These are phyloP conservation scores for Brenthis daphne DNA, from an alignment of 2,888 invertebrate genomes.

Conservation along the genomic window DNA sequence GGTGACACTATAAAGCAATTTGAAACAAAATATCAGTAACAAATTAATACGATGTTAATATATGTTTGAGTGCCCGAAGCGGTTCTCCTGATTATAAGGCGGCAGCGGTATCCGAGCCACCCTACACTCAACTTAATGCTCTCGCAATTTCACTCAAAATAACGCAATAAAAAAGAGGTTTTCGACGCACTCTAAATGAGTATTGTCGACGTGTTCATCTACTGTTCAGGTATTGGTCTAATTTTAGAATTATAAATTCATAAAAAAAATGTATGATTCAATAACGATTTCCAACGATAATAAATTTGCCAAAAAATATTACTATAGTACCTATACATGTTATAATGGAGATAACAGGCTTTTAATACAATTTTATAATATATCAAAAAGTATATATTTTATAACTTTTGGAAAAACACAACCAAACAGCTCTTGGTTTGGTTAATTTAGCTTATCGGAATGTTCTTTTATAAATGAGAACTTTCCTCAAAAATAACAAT, in stretches of 20 bases:
- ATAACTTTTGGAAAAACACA: too few species aligned
- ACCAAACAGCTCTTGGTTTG: too few species aligned
- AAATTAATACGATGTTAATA: conserved; percentile 68
- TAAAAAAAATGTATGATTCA: conserved; percentile 45
- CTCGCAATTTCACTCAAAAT: conserved; percentile 81
- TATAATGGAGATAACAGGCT: too few species aligned
- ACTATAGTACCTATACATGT: too few species aligned
- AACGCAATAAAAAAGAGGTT: conserved; percentile 76
- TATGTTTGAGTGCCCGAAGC: conserved; percentile 56
- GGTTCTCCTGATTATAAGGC: conserved; percentile 76
- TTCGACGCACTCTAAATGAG: conserved; percentile 68
- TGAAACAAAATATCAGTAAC: conserved; percentile 49
- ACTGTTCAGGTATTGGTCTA: conserved; percentile 26
- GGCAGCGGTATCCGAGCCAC: conserved; percentile 68
- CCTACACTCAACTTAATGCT: conserved; percentile 82
- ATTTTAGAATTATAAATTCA: conserved; percentile 1
- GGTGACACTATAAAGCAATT: conserved; percentile 32
- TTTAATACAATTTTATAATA: too few species aligned
- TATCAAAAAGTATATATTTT: too few species aligned
- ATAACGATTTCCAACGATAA: neutral
- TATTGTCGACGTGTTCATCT: conserved; percentile 59
- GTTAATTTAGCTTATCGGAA: too few species aligned
- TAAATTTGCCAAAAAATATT: neutral
- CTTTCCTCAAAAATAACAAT: conserved; percentile 1
- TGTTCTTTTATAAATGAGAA: neutral